These are phyloP conservation scores for Macrobrachium nipponense DNA, from an alignment of 1,140 invertebrate genomes.

Conservation along the genomic window DNA sequence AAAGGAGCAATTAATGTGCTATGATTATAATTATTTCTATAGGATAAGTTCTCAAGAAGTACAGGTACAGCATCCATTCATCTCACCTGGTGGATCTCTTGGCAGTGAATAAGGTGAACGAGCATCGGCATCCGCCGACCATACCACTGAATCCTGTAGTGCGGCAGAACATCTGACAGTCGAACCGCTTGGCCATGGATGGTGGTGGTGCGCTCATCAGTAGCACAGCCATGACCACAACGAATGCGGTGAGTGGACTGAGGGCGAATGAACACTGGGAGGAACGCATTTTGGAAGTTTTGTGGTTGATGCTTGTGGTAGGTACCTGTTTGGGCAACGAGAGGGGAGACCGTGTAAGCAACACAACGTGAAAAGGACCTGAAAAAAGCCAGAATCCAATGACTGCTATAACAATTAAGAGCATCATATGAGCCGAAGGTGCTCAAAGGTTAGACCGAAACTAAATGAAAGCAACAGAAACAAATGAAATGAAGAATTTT, in stretches of 20 bases:
- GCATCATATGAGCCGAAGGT: not conserved
- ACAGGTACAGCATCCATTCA: not conserved
- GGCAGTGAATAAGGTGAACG: constrained; percentile 66
- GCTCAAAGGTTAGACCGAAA: too few relatives aligned
- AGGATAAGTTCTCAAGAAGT: not conserved
- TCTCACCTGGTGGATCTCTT: constrained; percentile 55
- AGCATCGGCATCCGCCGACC: constrained; percentile 67
- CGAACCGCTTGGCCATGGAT: constrained; percentile 64
- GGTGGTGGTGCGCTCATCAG: constrained; percentile 37
- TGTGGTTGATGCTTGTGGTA: not conserved
- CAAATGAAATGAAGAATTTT: not conserved
- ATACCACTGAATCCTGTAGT: constrained; percentile 65
- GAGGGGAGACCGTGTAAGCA: not conserved
- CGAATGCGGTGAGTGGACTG: constrained; percentile 13
- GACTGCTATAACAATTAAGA: not conserved
- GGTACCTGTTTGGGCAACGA: not conserved
- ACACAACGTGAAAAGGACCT: not conserved
- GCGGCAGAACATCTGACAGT: constrained; percentile 66
- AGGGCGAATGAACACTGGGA: not conserved
- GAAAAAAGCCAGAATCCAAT: not conserved
- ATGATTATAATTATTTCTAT: too few relatives aligned
- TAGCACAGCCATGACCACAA: constrained; percentile 35
- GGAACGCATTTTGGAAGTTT: constrained; percentile 10
- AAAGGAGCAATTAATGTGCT: too few relatives aligned
- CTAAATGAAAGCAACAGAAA: not conserved